Conservation (phyloP, 1,140 invertebrate species). For the Drosophila nikananu region DNA sequence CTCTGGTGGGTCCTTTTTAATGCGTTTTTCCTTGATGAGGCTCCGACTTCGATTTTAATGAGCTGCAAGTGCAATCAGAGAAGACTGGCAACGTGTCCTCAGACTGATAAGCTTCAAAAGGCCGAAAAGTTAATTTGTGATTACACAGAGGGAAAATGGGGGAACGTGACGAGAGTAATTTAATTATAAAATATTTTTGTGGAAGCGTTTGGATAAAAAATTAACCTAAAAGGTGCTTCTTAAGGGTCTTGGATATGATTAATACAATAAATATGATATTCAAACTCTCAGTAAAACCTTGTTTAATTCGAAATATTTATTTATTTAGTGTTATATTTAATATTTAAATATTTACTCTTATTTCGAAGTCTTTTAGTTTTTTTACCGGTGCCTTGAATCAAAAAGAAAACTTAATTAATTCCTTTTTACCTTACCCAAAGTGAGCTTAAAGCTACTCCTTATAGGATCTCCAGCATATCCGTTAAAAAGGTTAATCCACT, state of each 20-base stretch:
- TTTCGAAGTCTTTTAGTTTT: no score
- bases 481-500: conserved; percentile 38
- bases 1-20: conserved; percentile 67
- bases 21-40: conserved; percentile 66
- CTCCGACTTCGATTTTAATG: conserved; percentile 62
- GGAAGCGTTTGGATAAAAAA: neutral
- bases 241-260: neutral
- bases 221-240: neutral
- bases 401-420: conserved; percentile 3
- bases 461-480: neutral
- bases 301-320: neutral
- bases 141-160: neutral
- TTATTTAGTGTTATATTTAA: neutral
- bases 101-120: conserved; percentile 38
- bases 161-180: no score
- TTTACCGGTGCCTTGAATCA: neutral
- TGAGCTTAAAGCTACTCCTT: neutral
- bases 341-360: neutral
- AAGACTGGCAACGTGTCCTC: conserved; percentile 14
- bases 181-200: neutral
- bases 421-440: neutral
- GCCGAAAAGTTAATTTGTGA: conserved; percentile 30
- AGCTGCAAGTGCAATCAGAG: conserved; percentile 67
- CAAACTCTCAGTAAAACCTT: neutral
- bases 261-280: neutral